Percentiles rank a stretch among this genome's conserved stretches.
These are phyloP conservation scores for Dromococcyx pavoninus DNA, from an alignment of 2,797 vertebrate genomes.

Conservation along the genomic window DNA sequence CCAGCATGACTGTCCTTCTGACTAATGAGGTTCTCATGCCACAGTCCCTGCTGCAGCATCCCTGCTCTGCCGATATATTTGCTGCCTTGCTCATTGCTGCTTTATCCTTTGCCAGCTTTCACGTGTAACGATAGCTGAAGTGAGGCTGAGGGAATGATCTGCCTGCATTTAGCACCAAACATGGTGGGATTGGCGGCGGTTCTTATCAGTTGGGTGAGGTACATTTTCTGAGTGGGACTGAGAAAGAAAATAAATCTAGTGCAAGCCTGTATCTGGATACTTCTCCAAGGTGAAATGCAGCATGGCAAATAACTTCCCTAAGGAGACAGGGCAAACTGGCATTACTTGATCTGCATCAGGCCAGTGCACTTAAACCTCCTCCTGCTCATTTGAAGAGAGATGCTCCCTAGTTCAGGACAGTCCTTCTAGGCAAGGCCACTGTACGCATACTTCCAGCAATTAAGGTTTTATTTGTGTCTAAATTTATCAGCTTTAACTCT, in stretches of 20 bases:
- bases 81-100: background rate
- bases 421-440: background rate
- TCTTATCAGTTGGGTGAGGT: background rate
- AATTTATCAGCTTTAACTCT: background rate
- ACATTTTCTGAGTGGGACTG: background rate
- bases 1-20: conserved; percentile 14
- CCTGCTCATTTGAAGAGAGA: background rate
- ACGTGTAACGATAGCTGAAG: background rate
- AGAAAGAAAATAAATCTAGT: background rate
- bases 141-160: fast-evolving
- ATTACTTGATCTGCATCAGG: background rate
- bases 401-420: background rate
- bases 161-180: background rate
- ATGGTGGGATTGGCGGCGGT: background rate
- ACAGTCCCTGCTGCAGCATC: background rate
- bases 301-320: background rate
- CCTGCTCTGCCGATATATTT: background rate
- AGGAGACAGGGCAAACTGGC: background rate
- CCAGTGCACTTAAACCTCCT: background rate
- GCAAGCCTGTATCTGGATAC: background rate
- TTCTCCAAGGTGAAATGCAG: background rate
- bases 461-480: background rate
- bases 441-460: background rate
- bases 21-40: conserved; percentile 16
- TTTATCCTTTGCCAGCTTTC: background rate